phyloP scores from a whole-genome alignment of 2,113 vertebrate genomes.

The Deroptyus accipitrinus region DNA sequence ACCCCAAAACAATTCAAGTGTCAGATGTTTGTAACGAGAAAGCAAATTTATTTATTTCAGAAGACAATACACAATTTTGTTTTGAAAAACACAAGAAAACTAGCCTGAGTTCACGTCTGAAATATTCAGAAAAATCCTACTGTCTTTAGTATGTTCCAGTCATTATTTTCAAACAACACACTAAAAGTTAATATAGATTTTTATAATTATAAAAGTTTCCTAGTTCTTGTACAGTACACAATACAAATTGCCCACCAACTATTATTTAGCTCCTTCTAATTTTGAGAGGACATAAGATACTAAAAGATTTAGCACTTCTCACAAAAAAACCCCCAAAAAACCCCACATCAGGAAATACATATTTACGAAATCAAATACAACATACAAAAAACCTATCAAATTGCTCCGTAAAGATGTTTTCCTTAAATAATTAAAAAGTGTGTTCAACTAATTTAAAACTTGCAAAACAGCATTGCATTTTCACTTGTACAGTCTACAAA shows the following conservation, averaged over 20 bases:
- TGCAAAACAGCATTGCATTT: conserved; percentile 80
- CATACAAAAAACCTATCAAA: conserved; percentile 78
- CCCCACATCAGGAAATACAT: conserved; percentile 82
- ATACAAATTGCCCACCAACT: conserved; percentile 84
- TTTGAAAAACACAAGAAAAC: conserved; percentile 85
- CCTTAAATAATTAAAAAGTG: conserved; percentile 81
- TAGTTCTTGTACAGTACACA: conserved; percentile 84
- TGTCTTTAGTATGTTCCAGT: conserved; percentile 85
- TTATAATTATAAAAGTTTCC: conserved; percentile 86
- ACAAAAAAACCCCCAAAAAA: conserved; percentile 83
- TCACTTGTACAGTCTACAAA: conserved; percentile 79
- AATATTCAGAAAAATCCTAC: conserved; percentile 88
- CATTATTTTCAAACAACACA: conserved; percentile 84
- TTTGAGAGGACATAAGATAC: conserved; percentile 83
- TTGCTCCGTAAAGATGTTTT: conserved; percentile 77
- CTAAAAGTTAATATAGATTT: conserved; percentile 85
- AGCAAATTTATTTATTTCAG: conserved; percentile 87
- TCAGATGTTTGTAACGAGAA: conserved; percentile 59
- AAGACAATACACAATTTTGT: conserved; percentile 86
- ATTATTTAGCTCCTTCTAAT: conserved; percentile 81
- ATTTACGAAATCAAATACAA: conserved; percentile 84
- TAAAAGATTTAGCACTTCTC: conserved; percentile 84
- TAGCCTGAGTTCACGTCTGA: conserved; percentile 86
- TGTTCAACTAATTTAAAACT: conserved; percentile 79
- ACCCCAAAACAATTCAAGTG: not conserved